Evolutionary conservation across 2,797 vertebrate genomes (phyloP).

Genomic region (Esox lucius): DNA sequence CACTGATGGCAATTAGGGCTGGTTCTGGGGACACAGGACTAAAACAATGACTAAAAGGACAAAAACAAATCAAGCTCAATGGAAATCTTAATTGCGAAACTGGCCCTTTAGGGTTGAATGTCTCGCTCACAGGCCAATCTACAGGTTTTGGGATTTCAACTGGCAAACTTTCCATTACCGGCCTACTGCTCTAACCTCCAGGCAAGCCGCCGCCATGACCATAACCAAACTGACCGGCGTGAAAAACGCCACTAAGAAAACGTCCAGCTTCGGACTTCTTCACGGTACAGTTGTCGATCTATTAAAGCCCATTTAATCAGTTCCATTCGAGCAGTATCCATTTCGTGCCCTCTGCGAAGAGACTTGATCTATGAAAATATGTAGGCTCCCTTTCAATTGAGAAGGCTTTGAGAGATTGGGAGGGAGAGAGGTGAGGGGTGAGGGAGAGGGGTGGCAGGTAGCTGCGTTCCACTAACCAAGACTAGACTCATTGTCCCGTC

Average conservation of each 20-base stretch:
- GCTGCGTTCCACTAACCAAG: slow-evolving; percentile 76
- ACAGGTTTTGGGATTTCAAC: no score
- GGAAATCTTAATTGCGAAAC: no score
- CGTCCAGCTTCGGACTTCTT: not conserved
- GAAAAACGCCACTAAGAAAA: not conserved
- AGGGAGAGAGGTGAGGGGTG: slow-evolving; percentile 17
- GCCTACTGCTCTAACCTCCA: not conserved
- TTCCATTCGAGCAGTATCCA: not conserved
- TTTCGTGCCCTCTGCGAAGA: slow-evolving; percentile 8
- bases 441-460: slow-evolving; percentile 46
- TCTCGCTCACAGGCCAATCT: no score
- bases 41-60: no score
- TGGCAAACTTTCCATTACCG: no score
- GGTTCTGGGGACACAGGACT: no score
- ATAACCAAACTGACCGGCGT: not conserved
- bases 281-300: not conserved
- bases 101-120: no score
- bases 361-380: slow-evolving; percentile 16
- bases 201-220: not conserved
- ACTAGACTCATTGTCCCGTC: slow-evolving; percentile 78
- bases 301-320: not conserved
- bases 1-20: no score
- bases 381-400: slow-evolving; percentile 2
- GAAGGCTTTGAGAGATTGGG: slow-evolving; percentile 8
- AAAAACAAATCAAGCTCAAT: no score